phyloP scores from a whole-genome alignment of 2,113 vertebrate genomes.

The Cochlearius cochlearius region DNA sequence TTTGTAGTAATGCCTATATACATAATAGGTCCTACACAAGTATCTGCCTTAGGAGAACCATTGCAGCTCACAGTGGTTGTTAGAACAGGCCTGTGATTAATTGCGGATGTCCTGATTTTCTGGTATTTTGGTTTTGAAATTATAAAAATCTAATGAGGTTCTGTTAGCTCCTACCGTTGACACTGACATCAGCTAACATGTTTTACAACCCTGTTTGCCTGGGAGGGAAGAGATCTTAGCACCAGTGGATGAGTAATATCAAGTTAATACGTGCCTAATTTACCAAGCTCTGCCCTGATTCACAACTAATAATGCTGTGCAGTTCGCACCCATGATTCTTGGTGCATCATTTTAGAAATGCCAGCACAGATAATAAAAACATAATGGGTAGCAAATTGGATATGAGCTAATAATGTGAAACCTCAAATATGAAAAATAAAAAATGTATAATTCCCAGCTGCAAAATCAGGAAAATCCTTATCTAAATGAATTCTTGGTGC shows the following conservation, averaged over 20 bases:
- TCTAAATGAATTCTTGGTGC: not conserved
- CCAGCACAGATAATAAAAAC: not conserved
- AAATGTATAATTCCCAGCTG: not conserved
- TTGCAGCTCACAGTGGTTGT: not conserved
- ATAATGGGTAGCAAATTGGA: not conserved
- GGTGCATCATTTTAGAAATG: not conserved
- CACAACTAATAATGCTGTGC: not conserved
- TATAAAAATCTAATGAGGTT: slow-evolving; percentile 1
- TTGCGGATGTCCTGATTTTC: not conserved
- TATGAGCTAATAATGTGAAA: not conserved
- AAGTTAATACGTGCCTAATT: not conserved
- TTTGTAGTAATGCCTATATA: not conserved
- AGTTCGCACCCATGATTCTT: not conserved
- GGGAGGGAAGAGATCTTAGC: not conserved
- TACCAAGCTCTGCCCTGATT: slow-evolving; percentile 14
- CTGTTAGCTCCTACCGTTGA: not conserved
- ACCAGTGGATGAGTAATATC: slow-evolving; percentile 6
- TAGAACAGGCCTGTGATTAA: not conserved
- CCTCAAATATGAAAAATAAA: not conserved
- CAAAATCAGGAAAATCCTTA: not conserved
- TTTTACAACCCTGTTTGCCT: slow-evolving; percentile 33
- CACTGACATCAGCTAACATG: not conserved
- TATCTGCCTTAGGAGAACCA: not conserved
- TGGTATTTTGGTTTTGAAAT: slow-evolving; percentile 29
- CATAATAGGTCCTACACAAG: not conserved